These are phyloP conservation scores for Alsophila aescularia DNA, from an alignment of 2,888 invertebrate genomes.

Conservation along the genomic window DNA sequence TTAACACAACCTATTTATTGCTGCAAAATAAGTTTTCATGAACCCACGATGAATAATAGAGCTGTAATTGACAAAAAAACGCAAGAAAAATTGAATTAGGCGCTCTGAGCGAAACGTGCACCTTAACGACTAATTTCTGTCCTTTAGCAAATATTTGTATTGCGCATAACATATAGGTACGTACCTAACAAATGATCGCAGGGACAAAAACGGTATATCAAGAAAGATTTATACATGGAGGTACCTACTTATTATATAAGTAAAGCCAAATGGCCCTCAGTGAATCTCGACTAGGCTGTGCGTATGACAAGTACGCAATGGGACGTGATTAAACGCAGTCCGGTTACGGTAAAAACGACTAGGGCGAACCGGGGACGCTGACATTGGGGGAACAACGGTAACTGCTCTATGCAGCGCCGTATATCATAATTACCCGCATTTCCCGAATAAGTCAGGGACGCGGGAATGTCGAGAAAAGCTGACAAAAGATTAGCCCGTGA, in stretches of 20 bases:
- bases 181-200: not conserved
- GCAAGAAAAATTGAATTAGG: no score
- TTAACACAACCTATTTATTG: no score
- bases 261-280: conserved; percentile 22
- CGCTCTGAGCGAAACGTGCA: no score
- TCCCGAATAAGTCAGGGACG: not conserved
- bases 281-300: conserved; percentile 39
- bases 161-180: no score
- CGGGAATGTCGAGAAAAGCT: not conserved
- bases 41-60: no score
- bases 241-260: not conserved
- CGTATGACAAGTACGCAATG: conserved; percentile 46
- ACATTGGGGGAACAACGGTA: conserved; percentile 40
- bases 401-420: conserved; percentile 26
- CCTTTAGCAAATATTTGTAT: no score
- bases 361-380: conserved; percentile 34
- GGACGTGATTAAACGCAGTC: conserved; percentile 47
- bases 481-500: not conserved
- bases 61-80: no score
- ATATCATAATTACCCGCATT: conserved; percentile 25
- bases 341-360: conserved; percentile 45
- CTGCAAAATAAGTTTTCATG: no score
- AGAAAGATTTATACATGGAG: not conserved
- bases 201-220: not conserved
- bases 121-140: no score